Conservation (phyloP, 2,888 invertebrate genomes). For the Patella ulyssiponensis region DNA sequence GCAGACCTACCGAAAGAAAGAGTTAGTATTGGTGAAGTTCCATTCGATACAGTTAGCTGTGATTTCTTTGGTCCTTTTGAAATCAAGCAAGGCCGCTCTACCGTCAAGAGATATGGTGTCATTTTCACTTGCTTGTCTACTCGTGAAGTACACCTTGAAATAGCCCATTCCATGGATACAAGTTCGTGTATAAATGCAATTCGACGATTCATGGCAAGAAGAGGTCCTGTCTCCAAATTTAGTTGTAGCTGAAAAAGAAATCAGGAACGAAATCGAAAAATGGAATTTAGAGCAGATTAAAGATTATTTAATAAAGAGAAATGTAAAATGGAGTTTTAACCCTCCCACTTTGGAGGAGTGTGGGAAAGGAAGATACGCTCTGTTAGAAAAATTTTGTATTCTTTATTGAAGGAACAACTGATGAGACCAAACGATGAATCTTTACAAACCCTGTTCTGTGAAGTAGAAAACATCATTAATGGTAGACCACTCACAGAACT, state of each 20-base stretch:
- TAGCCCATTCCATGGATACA: too few species aligned
- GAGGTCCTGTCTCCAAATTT: constrained; percentile 17
- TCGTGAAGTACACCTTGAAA: too few species aligned
- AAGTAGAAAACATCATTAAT: constrained; percentile 38
- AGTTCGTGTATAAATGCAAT: too few species aligned
- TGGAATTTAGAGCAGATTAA: constrained; percentile 27
- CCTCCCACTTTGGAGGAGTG: constrained; percentile 40
- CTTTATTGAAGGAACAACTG: constrained; percentile 25
- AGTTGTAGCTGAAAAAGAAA: background rate
- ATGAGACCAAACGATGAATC: constrained; percentile 32
- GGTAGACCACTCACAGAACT: constrained; percentile 30
- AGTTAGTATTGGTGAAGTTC: too few species aligned
- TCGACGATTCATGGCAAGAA: constrained; percentile 25
- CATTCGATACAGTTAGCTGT: too few species aligned
- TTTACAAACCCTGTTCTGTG: too few species aligned
- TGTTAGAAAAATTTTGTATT: background rate
- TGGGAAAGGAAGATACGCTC: constrained; percentile 39
- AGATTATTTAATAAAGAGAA: constrained; percentile 23
- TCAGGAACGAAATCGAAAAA: constrained; percentile 27
- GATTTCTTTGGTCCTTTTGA: too few species aligned
- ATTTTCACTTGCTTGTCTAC: constrained; percentile 36
- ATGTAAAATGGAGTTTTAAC: constrained; percentile 37
- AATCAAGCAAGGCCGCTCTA: constrained; percentile 17
- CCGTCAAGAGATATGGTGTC: constrained; percentile 36
- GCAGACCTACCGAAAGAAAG: too few species aligned